Conservation (phyloP, 2,888 invertebrate genomes). For the Synanthedon tipuliformis region DNA sequence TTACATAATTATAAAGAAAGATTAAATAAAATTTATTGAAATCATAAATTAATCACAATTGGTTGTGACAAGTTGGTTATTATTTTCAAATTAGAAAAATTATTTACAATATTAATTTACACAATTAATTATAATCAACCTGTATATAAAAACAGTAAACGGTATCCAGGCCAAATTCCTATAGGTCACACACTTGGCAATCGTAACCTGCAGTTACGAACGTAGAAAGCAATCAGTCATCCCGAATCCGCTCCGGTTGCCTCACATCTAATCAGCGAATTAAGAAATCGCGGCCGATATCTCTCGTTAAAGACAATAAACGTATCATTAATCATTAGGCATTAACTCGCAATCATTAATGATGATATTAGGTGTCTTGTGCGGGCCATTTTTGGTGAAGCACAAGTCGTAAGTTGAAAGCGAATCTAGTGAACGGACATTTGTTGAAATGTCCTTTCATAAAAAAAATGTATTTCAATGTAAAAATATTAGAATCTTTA, state of each 20-base stretch:
- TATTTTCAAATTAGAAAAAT: too few relatives aligned
- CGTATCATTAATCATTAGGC: constrained; percentile 60
- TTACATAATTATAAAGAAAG: too few relatives aligned
- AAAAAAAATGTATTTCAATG: too few relatives aligned
- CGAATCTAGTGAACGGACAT: not conserved
- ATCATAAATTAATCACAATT: too few relatives aligned
- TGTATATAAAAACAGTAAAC: too few relatives aligned
- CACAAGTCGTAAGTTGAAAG: not conserved
- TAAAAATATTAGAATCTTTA: too few relatives aligned
- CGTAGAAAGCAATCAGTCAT: constrained; percentile 27
- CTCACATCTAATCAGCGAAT: constrained; percentile 60
- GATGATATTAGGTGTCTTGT: constrained; percentile 59
- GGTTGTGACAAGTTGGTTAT: too few relatives aligned
- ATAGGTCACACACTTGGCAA: not conserved
- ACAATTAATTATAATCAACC: too few relatives aligned
- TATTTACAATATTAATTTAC: too few relatives aligned
- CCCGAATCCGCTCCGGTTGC: constrained; percentile 29
- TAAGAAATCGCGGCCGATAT: constrained; percentile 62
- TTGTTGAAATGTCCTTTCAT: not conserved
- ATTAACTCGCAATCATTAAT: constrained; percentile 58
- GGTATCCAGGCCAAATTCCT: not conserved
- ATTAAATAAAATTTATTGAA: too few relatives aligned
- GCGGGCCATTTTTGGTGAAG: constrained; percentile 7
- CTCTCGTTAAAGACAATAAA: constrained; percentile 59
- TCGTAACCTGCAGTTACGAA: not conserved